Evolutionary conservation across 2,888 invertebrate species (phyloP).

Genomic region (Lasioglossum figueresi): DNA sequence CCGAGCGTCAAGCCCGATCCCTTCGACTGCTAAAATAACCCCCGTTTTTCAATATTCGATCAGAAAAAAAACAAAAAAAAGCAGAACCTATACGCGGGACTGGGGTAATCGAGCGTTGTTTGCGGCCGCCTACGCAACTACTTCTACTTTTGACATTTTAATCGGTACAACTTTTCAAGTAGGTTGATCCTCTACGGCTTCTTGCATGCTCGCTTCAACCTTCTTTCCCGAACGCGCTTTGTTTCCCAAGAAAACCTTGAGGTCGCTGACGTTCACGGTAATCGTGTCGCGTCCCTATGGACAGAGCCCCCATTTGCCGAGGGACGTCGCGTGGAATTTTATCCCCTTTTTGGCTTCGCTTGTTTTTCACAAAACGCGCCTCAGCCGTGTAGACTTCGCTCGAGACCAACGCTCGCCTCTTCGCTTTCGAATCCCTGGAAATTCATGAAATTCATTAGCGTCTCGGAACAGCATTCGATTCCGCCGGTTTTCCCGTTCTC

Average conservation of each 20-base stretch:
- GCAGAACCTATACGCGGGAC: slow-evolving; percentile 11
- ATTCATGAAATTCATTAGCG: background rate
- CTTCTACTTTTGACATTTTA: slow-evolving; percentile 75
- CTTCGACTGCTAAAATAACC: background rate
- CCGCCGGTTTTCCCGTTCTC: slow-evolving; percentile 5
- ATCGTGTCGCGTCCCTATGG: background rate
- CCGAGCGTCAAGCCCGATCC: slow-evolving; percentile 9
- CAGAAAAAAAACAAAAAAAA: slow-evolving; percentile 9
- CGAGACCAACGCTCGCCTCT: background rate
- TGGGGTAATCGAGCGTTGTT: slow-evolving; percentile 58
- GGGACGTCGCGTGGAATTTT: slow-evolving; percentile 27
- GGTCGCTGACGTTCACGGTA: slow-evolving; percentile 21
- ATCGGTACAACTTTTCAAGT: slow-evolving; percentile 56
- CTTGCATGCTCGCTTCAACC: slow-evolving; percentile 35
- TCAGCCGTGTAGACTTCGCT: background rate
- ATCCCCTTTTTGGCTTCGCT: background rate
- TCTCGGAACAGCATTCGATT: background rate
- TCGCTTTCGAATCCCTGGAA: background rate
- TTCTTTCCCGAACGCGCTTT: background rate
- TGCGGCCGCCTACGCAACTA: slow-evolving; percentile 67
- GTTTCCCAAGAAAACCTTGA: background rate
- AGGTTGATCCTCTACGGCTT: slow-evolving; percentile 58
- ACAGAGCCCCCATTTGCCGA: slow-evolving; percentile 4
- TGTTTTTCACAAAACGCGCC: background rate
- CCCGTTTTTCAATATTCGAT: slow-evolving; percentile 7